Evolutionary conservation across 2,797 vertebrate species (phyloP), one percentile per base, ranked within the genome.

Genomic region (Poecilia velifera): DNA sequence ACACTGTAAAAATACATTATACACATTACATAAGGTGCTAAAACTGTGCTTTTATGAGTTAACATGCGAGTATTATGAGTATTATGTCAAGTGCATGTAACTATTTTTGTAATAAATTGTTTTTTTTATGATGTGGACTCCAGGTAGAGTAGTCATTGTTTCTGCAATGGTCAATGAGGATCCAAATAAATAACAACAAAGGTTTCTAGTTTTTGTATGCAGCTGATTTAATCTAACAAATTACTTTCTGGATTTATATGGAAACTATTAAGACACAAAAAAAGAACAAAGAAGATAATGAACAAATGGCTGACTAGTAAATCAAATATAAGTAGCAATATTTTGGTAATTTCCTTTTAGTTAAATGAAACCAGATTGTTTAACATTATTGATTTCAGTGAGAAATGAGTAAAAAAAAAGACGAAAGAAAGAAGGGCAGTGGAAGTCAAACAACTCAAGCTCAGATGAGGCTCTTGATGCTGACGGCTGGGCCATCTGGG

Each of bases 401-500:
- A 34, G 16, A 25, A n/a, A n/a, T 1, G 0, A 72, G 22, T 41
- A 39, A 0, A 72, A 73, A 73, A 13, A 74, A 2, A 14, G 72
- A 64, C 13, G 10, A 83, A 80, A 80, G 76, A 47, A 47, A 18
- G 16, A 49, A 87, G 83, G 85, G 78, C 78, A 80, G 36, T 71
- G 77, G 75, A 88, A 87, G 87, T 89, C 84, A 87, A 86, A 87
- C 70, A 79, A 82, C 79, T 83, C 43, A 74, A 84, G 74, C n/a
- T 0, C 59, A 85, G 25, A 78, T 22, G 13, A 76, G 75, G 73
- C 79, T 84, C 76, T 76, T 80, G 82, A 85, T 80, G 84, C 86
- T 83, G 81, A 84, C 57, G 82, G 77, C 90, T 84, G 87, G 85
- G 87, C 92, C 93, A 94, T 93, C 92, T 93, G 92, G 90, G 86